Evolutionary conservation across 1,140 invertebrate genomes (phyloP).

Genomic region (Cyclargus thomasi): DNA sequence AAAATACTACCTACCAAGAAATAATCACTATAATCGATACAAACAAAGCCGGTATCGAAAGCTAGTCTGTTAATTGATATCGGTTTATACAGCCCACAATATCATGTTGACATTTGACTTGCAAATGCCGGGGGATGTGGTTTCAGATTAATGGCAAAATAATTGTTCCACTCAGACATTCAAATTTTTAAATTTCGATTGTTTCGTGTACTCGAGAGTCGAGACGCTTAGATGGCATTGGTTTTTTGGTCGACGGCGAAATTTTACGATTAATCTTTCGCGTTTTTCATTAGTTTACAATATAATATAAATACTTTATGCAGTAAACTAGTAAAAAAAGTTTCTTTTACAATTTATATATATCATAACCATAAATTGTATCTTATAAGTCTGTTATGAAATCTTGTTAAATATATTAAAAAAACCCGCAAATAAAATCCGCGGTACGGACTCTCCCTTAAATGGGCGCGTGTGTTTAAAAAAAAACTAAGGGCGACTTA

Average conservation of each 20-base stretch:
- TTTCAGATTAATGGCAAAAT: constrained; percentile 14
- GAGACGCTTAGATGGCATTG: not conserved
- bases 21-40: not conserved
- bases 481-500: no score
- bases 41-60: not conserved
- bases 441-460: no score
- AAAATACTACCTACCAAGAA: not conserved
- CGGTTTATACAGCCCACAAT: not conserved
- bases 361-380: no score
- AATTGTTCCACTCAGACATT: constrained; percentile 30
- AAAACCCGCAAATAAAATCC: no score
- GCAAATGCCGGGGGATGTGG: constrained; percentile 5
- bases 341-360: no score
- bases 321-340: no score
- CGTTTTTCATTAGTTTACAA: no score
- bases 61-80: constrained; percentile 10
- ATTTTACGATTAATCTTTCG: no score
- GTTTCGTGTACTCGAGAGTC: not conserved
- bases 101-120: constrained; percentile 13
- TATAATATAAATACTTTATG: no score
- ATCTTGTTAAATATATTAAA: no score
- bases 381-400: no score
- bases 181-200: constrained; percentile 21
- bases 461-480: no score
- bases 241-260: not conserved